phyloP scores from a whole-genome alignment of 1,140 invertebrate genomes.

The Anagrus nilaparvatae region DNA sequence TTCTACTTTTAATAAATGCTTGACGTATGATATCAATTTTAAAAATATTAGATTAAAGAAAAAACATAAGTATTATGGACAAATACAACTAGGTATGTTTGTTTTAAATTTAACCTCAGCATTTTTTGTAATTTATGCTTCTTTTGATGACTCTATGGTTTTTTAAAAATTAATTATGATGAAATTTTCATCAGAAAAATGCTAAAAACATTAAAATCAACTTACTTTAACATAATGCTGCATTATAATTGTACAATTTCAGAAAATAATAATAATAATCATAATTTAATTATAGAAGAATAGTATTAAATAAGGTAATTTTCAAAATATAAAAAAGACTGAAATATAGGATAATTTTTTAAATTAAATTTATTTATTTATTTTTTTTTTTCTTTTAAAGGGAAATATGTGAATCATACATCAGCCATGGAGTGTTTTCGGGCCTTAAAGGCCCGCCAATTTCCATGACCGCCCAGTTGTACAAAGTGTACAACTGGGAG shows the following conservation, averaged over 20 bases:
- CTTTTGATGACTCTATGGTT: slow-evolving; percentile 9
- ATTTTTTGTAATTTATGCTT: slow-evolving; percentile 17
- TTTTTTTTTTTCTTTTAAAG: too few relatives aligned
- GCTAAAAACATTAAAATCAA: slow-evolving; percentile 5
- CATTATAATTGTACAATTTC: slow-evolving; percentile 6
- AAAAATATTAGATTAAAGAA: slow-evolving; percentile 12
- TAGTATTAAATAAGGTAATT: too few relatives aligned
- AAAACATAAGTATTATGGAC: slow-evolving; percentile 16
- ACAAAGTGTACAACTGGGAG: too few relatives aligned
- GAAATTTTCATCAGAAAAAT: slow-evolving; percentile 2
- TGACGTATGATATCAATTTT: too few relatives aligned
- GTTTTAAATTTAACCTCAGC: slow-evolving; percentile 13
- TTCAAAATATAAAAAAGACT: too few relatives aligned
- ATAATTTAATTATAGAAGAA: too few relatives aligned
- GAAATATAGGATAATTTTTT: too few relatives aligned
- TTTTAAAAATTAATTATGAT: slow-evolving; percentile 1
- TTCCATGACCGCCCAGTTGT: too few relatives aligned
- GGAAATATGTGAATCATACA: too few relatives aligned
- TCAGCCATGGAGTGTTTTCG: too few relatives aligned
- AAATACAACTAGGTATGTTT: slow-evolving; percentile 19
- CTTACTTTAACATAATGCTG: slow-evolving; percentile 5
- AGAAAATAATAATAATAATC: background rate
- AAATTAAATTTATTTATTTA: too few relatives aligned
- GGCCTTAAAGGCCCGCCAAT: too few relatives aligned
- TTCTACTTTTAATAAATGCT: background rate